Evolutionary conservation across 2,113 vertebrate species (phyloP).

Genomic region (Gulo gulo): DNA sequence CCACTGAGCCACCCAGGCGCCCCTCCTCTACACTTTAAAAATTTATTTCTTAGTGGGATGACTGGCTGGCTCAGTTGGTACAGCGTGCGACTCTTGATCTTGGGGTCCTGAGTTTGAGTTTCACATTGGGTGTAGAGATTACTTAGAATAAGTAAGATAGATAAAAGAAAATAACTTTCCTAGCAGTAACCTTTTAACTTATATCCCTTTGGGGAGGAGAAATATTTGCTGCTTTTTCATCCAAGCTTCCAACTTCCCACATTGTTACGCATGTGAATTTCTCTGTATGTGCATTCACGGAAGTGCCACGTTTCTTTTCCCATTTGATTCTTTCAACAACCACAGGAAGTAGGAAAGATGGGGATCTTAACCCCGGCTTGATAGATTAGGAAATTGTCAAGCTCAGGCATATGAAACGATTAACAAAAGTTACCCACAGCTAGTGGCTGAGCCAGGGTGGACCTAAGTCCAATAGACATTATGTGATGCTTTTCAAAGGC

Average conservation of each 20-base stretch:
- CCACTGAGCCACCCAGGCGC: too few species aligned
- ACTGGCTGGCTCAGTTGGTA: neutral
- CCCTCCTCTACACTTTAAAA: neutral
- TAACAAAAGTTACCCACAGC: neutral
- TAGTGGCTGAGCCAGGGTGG: neutral
- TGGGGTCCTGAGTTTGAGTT: neutral
- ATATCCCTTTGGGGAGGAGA: neutral
- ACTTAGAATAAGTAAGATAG: neutral
- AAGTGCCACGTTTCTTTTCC: neutral
- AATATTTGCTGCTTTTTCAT: neutral
- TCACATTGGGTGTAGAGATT: neutral
- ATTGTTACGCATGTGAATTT: too few species aligned
- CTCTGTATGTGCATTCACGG: neutral
- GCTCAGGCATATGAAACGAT: neutral
- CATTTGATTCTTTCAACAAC: neutral
- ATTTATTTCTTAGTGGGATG: neutral
- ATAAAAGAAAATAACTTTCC: neutral
- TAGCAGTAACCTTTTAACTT: neutral
- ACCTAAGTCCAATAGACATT: neutral
- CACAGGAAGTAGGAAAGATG: neutral
- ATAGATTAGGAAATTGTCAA: neutral
- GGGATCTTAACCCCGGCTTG: neutral
- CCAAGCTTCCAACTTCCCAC: neutral
- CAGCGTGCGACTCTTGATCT: neutral
- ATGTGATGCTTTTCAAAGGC: neutral